Evolutionary conservation across 2,113 vertebrate genomes (phyloP), one percentile per base, ranked within the genome.

Genomic region (Brachypodius melanocephalos): DNA sequence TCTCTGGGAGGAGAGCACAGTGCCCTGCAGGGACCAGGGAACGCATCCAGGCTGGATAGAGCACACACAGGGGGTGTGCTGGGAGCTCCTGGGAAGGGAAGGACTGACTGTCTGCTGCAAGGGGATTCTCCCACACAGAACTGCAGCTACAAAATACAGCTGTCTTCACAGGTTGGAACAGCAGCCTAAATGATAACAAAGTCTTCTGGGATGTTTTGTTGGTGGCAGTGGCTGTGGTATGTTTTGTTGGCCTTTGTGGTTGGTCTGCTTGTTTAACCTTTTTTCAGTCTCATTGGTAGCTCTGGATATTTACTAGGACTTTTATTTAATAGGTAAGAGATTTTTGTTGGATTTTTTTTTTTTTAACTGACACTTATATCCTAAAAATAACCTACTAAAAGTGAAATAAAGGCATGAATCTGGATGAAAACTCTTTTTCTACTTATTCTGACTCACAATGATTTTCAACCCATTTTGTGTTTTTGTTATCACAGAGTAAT

Each of bases 21-120:
- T 4, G 16, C 5, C 59, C 32, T 34, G 48, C n/a, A 42, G 32
- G 54, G 52, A 19, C 4, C 22, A 12, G 5, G 31, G 31, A 62
- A 1, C 1, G 0, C 20, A 4, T 18, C 8, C 26, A 8, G 28
- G 19, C 18, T 67, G 24, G 21, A 11, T 6, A 25, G 38, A 67
- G 45, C 17, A 12, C 43, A 17, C 5, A 4, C 8, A 10, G 10
- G 16, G 3, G 0, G 10, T 9, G 5, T 0, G 0, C 8, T 5
- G 3, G 17, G 22, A 4, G 8, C 14, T 48, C 3, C 21, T n/a
- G 0, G 1, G 12, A 4, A 13, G 20, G 34, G 26, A 31, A 42
- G 11, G 55, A 9, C 12, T 17, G 28, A 13, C 43, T 26, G 10
- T 2, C 14, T 6, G 2, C 25, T 79, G 17, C 48, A 31, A 72